These are phyloP conservation scores for Drosophila sordidula DNA, from an alignment of 2,888 invertebrate genomes.

Conservation along the genomic window DNA sequence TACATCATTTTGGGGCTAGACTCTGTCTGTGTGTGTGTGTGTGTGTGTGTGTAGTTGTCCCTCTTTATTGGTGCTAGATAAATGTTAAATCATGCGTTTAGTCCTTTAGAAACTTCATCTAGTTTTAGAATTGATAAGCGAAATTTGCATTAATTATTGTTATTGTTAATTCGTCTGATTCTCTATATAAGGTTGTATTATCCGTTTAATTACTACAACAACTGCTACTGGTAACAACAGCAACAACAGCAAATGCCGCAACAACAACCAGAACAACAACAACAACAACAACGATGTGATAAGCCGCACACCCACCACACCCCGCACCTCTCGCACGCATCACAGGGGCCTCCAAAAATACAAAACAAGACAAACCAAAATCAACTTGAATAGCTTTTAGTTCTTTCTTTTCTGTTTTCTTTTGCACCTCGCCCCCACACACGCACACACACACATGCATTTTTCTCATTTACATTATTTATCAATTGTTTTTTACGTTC, in stretches of 20 bases:
- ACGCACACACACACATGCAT: constrained; percentile 5
- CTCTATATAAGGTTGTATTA: constrained; percentile 83
- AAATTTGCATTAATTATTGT: constrained; percentile 51
- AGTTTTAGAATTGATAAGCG: constrained; percentile 12
- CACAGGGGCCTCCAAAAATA: constrained; percentile 20
- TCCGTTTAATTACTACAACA: constrained; percentile 85
- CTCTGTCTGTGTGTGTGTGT: not conserved
- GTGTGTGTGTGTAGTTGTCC: constrained; percentile 18
- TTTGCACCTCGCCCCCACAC: constrained; percentile 8
- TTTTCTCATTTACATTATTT: constrained; percentile 7
- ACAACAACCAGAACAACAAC: constrained; percentile 31
- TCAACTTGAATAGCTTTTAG: constrained; percentile 47
- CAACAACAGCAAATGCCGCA: constrained; percentile 34
- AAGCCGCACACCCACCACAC: constrained; percentile 27
- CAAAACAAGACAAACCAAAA: constrained; percentile 6
- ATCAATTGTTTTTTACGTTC: constrained; percentile 7
- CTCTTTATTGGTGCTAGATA: constrained; percentile 4
- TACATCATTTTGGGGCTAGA: constrained; percentile 36
- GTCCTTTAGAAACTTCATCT: constrained; percentile 13
- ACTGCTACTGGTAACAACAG: constrained; percentile 77
- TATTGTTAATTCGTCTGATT: constrained; percentile 66
- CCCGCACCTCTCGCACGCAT: constrained; percentile 23
- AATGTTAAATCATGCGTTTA: constrained; percentile 6
- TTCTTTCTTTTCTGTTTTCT: constrained; percentile 16
- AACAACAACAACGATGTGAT: constrained; percentile 43